Evolutionary conservation across 2,113 vertebrate species (phyloP).

Genomic region (Mormyrus lacerda): DNA sequence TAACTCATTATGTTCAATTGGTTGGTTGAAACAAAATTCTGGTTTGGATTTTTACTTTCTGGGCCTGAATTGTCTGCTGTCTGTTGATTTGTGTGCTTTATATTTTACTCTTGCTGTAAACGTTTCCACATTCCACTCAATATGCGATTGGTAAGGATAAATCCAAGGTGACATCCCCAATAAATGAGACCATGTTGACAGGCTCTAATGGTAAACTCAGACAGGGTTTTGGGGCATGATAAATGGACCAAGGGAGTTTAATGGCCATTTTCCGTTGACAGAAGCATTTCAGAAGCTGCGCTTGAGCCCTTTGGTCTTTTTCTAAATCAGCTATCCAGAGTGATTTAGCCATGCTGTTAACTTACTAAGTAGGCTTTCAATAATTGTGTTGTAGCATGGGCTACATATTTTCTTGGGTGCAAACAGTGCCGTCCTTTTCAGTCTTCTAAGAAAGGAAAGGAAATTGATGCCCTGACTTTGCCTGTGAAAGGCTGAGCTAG

Average conservation of each 20-base stretch:
- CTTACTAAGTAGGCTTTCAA: conserved; percentile 38
- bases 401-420: neutral
- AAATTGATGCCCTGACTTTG: neutral
- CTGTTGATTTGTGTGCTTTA: neutral
- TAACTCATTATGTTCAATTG: no score
- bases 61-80: no score
- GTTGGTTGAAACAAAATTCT: no score
- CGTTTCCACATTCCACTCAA: neutral
- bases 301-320: neutral
- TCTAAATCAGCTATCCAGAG: conserved; percentile 41
- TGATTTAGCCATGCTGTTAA: conserved; percentile 47
- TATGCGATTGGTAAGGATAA: neutral
- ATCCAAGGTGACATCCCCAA: neutral
- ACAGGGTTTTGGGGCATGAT: neutral
- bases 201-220: neutral
- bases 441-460: neutral
- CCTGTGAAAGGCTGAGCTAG: neutral
- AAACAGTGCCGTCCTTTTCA: neutral
- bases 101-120: neutral
- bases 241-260: neutral
- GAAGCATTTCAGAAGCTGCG: neutral
- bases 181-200: neutral
- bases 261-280: neutral
- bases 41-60: no score
- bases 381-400: conserved; percentile 48